Evolutionary conservation across 1,140 invertebrate species (phyloP).

Genomic region (Hydropsyche tenuis): DNA sequence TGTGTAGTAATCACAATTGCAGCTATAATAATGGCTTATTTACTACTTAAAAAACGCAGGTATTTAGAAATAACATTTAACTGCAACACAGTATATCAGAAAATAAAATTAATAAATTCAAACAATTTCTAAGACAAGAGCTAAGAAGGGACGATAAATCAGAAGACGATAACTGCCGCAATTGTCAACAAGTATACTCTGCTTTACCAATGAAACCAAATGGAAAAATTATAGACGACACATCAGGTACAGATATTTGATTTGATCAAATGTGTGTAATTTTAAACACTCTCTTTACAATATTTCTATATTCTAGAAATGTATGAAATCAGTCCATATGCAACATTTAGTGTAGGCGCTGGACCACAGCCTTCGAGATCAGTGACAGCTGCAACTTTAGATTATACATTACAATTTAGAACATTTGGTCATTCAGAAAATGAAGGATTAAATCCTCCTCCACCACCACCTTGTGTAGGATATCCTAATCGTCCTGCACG

Average conservation of each 20-base stretch:
- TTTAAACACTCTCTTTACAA: not conserved
- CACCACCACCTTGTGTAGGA: slow-evolving; percentile 35
- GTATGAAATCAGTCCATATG: slow-evolving; percentile 79
- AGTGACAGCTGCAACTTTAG: slow-evolving; percentile 66
- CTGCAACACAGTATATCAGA: not conserved
- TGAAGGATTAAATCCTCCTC: slow-evolving; percentile 52
- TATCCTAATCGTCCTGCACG: slow-evolving; percentile 22
- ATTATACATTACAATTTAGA: slow-evolving; percentile 76
- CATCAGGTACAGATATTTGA: slow-evolving; percentile 34
- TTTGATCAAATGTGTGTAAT: not conserved
- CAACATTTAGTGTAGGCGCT: slow-evolving; percentile 72
- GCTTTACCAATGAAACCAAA: slow-evolving; percentile 42
- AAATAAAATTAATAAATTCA: no score
- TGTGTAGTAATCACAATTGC: slow-evolving; percentile 39
- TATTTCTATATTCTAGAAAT: slow-evolving; percentile 60
- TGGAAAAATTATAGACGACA: slow-evolving; percentile 41
- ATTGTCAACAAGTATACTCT: slow-evolving; percentile 47
- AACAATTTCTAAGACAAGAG: slow-evolving; percentile 40
- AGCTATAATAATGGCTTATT: slow-evolving; percentile 32
- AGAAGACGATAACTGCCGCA: slow-evolving; percentile 46
- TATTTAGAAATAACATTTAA: not conserved
- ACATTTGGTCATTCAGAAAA: slow-evolving; percentile 75
- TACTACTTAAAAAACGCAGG: slow-evolving; percentile 38
- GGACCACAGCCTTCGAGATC: slow-evolving; percentile 48
- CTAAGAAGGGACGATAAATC: slow-evolving; percentile 24